Percentiles rank a stretch among this genome's conserved stretches.
phyloP scores from a whole-genome alignment of 2,113 vertebrate species.

The Dipodomys merriami region DNA sequence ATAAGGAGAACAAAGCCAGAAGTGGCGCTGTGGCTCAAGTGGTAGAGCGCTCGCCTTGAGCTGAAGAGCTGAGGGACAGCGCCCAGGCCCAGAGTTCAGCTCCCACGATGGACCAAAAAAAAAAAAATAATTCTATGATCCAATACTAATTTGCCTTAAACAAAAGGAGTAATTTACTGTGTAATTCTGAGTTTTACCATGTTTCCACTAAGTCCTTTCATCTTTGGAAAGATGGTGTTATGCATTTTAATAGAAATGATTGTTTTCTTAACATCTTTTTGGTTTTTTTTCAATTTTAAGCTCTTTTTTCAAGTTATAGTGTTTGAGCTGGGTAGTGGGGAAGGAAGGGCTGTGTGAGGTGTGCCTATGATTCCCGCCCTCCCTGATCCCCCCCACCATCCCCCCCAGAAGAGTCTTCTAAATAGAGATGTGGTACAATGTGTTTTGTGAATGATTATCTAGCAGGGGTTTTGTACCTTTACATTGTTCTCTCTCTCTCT shows the following conservation, averaged over 20 bases:
- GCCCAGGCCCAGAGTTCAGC: too few species aligned
- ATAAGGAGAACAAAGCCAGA: too few species aligned
- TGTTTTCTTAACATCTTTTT: background rate
- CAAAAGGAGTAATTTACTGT: slow-evolving; percentile 37
- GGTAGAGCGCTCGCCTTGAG: too few species aligned
- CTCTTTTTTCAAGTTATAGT: background rate
- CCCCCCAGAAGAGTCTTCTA: background rate
- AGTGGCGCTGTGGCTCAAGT: too few species aligned
- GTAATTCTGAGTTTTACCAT: slow-evolving; percentile 45
- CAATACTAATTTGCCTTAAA: slow-evolving; percentile 58
- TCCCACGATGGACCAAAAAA: too few species aligned
- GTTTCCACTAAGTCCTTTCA: slow-evolving; percentile 43
- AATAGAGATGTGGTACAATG: background rate
- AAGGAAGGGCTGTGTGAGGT: background rate
- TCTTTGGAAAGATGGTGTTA: slow-evolving; percentile 22
- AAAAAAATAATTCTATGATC: background rate
- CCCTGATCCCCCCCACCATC: too few species aligned
- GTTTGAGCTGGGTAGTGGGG: background rate
- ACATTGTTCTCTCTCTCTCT: background rate
- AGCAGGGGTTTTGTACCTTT: background rate
- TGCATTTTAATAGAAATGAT: slow-evolving; percentile 35
- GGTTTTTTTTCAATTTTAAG: background rate
- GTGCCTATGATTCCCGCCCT: background rate
- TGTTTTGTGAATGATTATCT: background rate
- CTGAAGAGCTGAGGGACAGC: too few species aligned